A percentile compares a stretch with the other conserved stretches of the same genome.
Conservation (phyloP, 2,888 invertebrate genomes). For the Seladonia tumulorum region DNA sequence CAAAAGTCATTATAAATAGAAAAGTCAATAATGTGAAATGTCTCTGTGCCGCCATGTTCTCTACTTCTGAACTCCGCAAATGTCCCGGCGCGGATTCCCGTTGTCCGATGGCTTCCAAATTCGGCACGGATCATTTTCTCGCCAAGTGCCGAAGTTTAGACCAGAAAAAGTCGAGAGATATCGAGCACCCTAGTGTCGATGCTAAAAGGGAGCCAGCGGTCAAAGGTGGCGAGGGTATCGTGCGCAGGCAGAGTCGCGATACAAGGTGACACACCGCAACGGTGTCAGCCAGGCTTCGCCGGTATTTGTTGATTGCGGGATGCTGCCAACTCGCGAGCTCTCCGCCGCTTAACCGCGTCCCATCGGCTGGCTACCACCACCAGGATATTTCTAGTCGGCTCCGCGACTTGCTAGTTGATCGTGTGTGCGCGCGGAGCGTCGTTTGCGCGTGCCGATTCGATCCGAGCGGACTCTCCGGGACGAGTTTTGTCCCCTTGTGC, state of each 20-base stretch:
- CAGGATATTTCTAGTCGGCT: slow-evolving; percentile 72
- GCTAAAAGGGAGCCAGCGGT: not conserved
- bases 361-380: slow-evolving; percentile 54
- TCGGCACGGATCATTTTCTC: not conserved
- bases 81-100: too few species aligned
- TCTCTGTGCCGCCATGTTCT: too few species aligned
- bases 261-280: slow-evolving; percentile 43
- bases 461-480: slow-evolving; percentile 1
- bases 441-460: slow-evolving; percentile 29
- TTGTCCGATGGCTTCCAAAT: not conserved
- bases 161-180: not conserved
- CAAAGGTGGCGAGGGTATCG: slow-evolving; percentile 1
- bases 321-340: slow-evolving; percentile 67
- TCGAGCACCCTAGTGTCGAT: not conserved
- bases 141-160: not conserved
- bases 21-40: too few species aligned
- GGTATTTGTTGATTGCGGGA: slow-evolving; percentile 66
- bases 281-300: slow-evolving; percentile 47
- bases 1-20: not conserved
- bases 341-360: slow-evolving; percentile 45
- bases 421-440: slow-evolving; percentile 55
- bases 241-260: slow-evolving; percentile 20
- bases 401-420: slow-evolving; percentile 65
- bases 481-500: not conserved
- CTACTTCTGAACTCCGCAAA: too few species aligned